Conservation (phyloP, 2,113 vertebrate species). For the Sapajus apella region DNA sequence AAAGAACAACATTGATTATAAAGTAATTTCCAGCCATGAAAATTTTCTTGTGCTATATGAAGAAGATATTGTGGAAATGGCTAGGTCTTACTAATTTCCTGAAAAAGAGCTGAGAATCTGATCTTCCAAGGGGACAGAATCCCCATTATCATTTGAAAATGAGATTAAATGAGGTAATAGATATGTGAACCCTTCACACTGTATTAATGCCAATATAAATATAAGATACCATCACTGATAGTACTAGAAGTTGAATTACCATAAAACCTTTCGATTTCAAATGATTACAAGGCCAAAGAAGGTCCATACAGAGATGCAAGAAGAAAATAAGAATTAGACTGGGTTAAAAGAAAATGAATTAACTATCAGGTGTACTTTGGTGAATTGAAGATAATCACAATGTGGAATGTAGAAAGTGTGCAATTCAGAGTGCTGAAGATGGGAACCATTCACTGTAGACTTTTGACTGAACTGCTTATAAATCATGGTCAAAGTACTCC, state of each 20-base stretch:
- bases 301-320: neutral
- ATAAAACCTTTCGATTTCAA: neutral
- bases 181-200: neutral
- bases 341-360: neutral
- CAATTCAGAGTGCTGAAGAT: slow-evolving; percentile 68
- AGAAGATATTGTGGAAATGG: neutral
- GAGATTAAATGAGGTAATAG: slow-evolving; percentile 10
- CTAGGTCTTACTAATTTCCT: neutral
- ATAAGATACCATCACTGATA: neutral
- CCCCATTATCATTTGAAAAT: slow-evolving; percentile 3
- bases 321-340: neutral
- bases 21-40: slow-evolving; percentile 9
- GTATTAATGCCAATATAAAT: neutral
- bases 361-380: neutral
- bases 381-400: neutral
- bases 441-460: slow-evolving; percentile 60
- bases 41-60: neutral
- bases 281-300: slow-evolving; percentile 1
- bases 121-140: neutral
- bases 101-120: slow-evolving; percentile 19
- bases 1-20: neutral
- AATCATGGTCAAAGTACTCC: neutral
- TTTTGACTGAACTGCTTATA: neutral
- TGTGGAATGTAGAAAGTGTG: neutral
- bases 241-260: neutral